Conservation (phyloP, 2,113 vertebrate species). For the Leptosomus discolor region DNA sequence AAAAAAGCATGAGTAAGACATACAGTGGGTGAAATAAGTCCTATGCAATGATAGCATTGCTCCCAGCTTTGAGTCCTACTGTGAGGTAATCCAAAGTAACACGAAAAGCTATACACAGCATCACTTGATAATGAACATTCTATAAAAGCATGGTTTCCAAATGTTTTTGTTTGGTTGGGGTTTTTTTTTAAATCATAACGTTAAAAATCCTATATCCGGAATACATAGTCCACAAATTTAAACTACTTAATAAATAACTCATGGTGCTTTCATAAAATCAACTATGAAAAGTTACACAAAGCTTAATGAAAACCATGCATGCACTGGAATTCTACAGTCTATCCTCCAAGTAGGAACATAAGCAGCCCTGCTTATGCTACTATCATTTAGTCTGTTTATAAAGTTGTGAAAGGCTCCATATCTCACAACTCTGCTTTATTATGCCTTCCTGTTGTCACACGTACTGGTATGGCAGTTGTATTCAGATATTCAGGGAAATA, state of each 20-base stretch:
- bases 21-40: neutral
- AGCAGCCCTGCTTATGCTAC: neutral
- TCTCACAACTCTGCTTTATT: neutral
- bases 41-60: neutral
- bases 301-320: conserved; percentile 14
- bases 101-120: neutral
- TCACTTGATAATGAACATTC: neutral
- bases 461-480: neutral
- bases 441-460: neutral
- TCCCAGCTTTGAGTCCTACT: neutral
- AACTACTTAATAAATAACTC: conserved; percentile 31
- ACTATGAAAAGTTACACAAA: neutral
- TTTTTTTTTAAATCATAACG: neutral
- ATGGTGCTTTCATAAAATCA: neutral
- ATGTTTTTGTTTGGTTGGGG: neutral
- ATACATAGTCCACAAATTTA: neutral
- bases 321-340: neutral
- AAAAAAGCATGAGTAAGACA: neutral
- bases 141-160: neutral
- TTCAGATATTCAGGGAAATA: neutral
- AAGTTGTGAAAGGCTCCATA: neutral
- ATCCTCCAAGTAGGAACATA: neutral
- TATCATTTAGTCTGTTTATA: neutral
- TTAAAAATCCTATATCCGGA: neutral
- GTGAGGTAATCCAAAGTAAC: neutral